Evolutionary conservation across 2,113 vertebrate genomes (phyloP), one percentile per base, ranked within the genome.

Genomic region (Petrocephalus zakoni): DNA sequence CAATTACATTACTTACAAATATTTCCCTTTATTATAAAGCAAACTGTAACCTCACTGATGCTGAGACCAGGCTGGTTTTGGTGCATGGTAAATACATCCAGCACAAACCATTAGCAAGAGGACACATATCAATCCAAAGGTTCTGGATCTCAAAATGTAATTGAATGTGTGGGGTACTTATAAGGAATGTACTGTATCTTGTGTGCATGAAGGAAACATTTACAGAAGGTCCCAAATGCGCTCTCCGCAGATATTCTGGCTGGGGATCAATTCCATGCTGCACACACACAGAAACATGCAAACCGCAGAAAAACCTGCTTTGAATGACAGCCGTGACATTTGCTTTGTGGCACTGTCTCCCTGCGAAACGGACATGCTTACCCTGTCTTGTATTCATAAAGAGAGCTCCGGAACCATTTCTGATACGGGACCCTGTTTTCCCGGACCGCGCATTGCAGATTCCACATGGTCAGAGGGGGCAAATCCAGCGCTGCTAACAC

Each of bases 291-390:
- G 72, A 78, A 78, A 37, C 72, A 78, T 42, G 34, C 72, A 78
- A 29, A 78, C 72, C 72, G 37, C 72, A 78, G 37, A 37, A 75
- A 78, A 78, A 78, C 72, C 34, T 78, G 72, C 6, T 78, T 78
- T 78, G 72, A 78, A 78, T 78, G 72, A 78, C 72, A 78, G 72
- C 72, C 72, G 34, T 78, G 19, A 42, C 72, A 78, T 78, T 78
- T 37, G 29, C 72, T 78, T 78, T 78, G 72, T 78, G 72, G 72
- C 19, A 29, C 34, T 42, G 15, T 78, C 72, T 78, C 34, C 17
- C 72, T 78, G 72, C 17, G 72, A 78, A 42, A 37, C 34, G 34
- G 34, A 78, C 72, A 42, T 42, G 72, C 34, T 78, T 78, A 78
- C 42, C 72, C 72, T 78, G 72, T 78, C 72, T 78, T 42, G 34